These are phyloP conservation scores for Tuta absoluta DNA, from an alignment of 2,888 invertebrate species.

Conservation along the genomic window DNA sequence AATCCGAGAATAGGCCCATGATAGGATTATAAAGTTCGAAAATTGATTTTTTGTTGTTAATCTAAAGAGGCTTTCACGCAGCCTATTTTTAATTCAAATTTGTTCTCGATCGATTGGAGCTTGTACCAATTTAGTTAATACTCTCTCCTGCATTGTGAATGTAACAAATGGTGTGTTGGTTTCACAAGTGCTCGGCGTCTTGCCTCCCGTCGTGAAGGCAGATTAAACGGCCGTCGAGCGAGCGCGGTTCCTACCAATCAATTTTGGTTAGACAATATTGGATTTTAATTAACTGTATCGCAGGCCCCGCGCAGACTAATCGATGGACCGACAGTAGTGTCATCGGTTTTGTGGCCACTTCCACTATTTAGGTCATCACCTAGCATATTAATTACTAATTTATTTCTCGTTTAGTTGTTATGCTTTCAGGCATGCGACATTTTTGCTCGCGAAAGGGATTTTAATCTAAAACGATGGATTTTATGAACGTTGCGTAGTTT, in stretches of 20 bases:
- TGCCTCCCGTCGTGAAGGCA: conserved; percentile 45
- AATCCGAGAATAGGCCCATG: conserved; percentile 66
- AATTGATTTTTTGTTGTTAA: conserved; percentile 56
- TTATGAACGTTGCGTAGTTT: conserved; percentile 37
- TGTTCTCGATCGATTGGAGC: conserved; percentile 8
- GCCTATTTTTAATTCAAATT: conserved; percentile 19
- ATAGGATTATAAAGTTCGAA: conserved; percentile 64
- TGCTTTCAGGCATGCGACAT: neutral
- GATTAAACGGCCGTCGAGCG: conserved; percentile 45
- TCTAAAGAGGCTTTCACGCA: conserved; percentile 14
- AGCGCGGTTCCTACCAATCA: conserved; percentile 68
- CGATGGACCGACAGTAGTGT: conserved; percentile 57
- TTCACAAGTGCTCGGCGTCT: conserved; percentile 28
- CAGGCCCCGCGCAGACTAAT: conserved; percentile 57
- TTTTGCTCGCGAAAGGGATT: conserved; percentile 27
- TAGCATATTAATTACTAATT: conserved; percentile 17
- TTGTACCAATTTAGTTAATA: conserved; percentile 15
- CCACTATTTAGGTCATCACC: conserved; percentile 24
- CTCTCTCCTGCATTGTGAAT: conserved; percentile 2
- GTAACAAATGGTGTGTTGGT: conserved; percentile 28
- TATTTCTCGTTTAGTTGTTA: neutral
- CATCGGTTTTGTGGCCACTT: conserved; percentile 52
- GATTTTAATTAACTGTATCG: conserved; percentile 79
- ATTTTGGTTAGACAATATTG: conserved; percentile 81
- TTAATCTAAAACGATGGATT: conserved; percentile 39